Percentiles rank a stretch among this genome's conserved stretches.
Conservation (phyloP, 1,140 invertebrate genomes). For the Vanessa atalanta region DNA sequence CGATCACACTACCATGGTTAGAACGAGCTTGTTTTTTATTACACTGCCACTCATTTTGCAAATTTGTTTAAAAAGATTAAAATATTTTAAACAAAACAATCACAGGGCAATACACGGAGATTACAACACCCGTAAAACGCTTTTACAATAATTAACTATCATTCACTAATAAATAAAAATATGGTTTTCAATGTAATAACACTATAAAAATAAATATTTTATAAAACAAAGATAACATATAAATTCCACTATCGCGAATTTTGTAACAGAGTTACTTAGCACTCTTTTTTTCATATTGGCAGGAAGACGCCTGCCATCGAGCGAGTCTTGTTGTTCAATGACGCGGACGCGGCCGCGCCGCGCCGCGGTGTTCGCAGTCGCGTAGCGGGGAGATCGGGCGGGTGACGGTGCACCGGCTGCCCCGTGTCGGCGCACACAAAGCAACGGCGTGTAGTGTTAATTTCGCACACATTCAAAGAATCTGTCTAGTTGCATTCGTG, state of each 20-base stretch:
- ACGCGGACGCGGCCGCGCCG: slow-evolving; percentile 71
- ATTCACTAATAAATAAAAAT: slow-evolving; percentile 81
- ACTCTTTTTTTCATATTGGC: slow-evolving; percentile 79
- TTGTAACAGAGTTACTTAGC: slow-evolving; percentile 71
- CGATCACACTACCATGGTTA: slow-evolving; percentile 64
- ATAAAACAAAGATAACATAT: slow-evolving; percentile 77
- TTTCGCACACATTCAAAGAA: slow-evolving; percentile 53
- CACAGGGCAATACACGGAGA: slow-evolving; percentile 75
- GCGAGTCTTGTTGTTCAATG: slow-evolving; percentile 80
- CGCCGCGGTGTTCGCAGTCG: slow-evolving; percentile 75
- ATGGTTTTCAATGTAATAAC: slow-evolving; percentile 73
- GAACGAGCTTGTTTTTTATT: slow-evolving; percentile 53
- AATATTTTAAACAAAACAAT: slow-evolving; percentile 78
- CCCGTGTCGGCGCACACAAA: slow-evolving; percentile 73
- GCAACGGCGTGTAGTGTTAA: slow-evolving; percentile 49
- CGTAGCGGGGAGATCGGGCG: slow-evolving; percentile 73
- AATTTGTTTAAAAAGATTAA: slow-evolving; percentile 64
- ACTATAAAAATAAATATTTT: slow-evolving; percentile 81
- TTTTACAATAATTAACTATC: slow-evolving; percentile 77
- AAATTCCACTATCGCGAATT: slow-evolving; percentile 79
- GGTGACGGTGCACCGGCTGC: slow-evolving; percentile 76
- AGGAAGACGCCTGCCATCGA: slow-evolving; percentile 77
- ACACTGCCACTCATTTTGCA: slow-evolving; percentile 70
- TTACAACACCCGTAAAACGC: slow-evolving; percentile 72
- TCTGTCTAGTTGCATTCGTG: slow-evolving; percentile 73